Base-by-base conservation (phyloP, 2,888 invertebrate species). In the Drosophila tanythrix region DNA sequence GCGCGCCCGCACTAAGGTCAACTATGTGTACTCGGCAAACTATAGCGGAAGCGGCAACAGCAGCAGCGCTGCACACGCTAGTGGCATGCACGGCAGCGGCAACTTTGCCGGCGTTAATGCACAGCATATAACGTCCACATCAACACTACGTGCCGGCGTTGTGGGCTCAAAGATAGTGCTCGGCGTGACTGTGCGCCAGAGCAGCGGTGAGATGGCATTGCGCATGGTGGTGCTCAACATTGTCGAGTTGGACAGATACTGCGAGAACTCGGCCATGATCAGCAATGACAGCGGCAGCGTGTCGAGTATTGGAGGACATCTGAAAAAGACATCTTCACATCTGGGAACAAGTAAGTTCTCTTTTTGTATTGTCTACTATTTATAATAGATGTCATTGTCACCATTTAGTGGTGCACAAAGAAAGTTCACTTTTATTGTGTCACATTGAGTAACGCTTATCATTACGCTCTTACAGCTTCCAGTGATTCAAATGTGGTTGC, bases 141-240 rank as follows among this genome's bases (percentile, higher is more conserved):
- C 92, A 1, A 92, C 92, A 4, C 74, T 92, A 25, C 88, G 91
- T 10, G 91, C 91, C 3, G 92, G 92, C 15, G 90, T 92, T 0
- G 85, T 92, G 2, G 92, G 92, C 27, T 91, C 92, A 15, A 92
- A 92, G 61, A 92, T 92, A 56, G 88, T 92, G 10, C 79, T 92
- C 11, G 92, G 92, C 2, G 81, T 92, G 11, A 90, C 88, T 36
- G 88, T 91, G n/a, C 89, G 89, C 6, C 90, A 90, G 51, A 88
- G 84, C 63, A 90, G 89, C 25, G 92, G 90, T 1, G 89, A 90
- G 66, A 74, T 89, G 64, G 82, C 90, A 31, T 62, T 92, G 36
- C 83, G 91, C 3, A 90, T 92, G 89, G 91, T 90, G n/a, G 90
- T 91, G 25, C 82, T 92, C 13, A 90, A 91, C 63, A 86, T 92